Conservation (phyloP, 2,888 invertebrate genomes). For the Dysmachus trigonus region DNA sequence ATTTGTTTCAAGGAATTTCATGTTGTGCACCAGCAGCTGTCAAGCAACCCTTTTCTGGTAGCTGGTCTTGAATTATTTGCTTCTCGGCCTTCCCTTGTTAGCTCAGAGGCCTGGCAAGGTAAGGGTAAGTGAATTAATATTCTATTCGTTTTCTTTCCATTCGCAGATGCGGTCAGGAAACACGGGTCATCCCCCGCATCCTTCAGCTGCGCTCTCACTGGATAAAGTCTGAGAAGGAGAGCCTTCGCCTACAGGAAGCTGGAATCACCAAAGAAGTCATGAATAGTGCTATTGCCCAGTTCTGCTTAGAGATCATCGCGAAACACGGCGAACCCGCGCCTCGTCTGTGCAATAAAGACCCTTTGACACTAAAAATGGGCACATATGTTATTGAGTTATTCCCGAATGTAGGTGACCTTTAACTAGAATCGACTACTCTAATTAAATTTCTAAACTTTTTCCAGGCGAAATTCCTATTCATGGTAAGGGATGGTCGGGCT, state of each 20-base stretch:
- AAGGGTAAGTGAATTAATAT: not conserved
- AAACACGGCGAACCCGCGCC: constrained; percentile 95
- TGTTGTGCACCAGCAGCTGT: not conserved
- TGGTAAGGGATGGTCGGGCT: constrained; percentile 98
- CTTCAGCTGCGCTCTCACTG: constrained; percentile 95
- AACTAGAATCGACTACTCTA: not conserved
- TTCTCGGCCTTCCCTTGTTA: not conserved
- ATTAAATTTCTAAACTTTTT: not conserved
- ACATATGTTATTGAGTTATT: constrained; percentile 93
- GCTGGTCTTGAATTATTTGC: not conserved
- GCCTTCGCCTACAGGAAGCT: constrained; percentile 88
- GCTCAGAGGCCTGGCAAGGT: not conserved
- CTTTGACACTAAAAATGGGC: constrained; percentile 96
- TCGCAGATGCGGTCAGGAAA: constrained; percentile 92
- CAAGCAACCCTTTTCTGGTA: not conserved
- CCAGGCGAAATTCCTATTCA: constrained; percentile 92
- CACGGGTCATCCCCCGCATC: constrained; percentile 94
- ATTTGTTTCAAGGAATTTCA: not conserved
- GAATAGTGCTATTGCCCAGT: constrained; percentile 95
- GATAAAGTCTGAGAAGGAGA: constrained; percentile 93
- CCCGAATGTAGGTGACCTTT: constrained; percentile 73
- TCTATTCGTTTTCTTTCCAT: not conserved
- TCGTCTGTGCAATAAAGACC: constrained; percentile 98
- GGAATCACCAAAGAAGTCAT: constrained; percentile 92
- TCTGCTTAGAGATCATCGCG: constrained; percentile 95